These are phyloP conservation scores for Atta colombica DNA, from an alignment of 1,140 invertebrate genomes.

Conservation along the genomic window DNA sequence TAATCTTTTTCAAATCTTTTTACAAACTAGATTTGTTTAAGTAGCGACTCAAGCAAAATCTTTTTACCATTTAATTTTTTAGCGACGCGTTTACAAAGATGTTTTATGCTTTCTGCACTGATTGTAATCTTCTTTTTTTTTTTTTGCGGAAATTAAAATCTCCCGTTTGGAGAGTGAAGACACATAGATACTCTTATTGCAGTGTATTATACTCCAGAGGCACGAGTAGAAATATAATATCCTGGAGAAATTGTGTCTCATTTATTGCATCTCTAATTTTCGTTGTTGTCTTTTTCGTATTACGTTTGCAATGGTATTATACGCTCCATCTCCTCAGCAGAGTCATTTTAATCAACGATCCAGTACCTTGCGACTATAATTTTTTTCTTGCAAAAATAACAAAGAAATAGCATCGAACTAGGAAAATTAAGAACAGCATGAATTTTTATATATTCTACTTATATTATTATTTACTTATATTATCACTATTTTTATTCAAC, in stretches of 20 bases:
- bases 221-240: conserved; percentile 36
- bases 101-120: conserved; percentile 30
- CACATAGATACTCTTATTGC: neutral
- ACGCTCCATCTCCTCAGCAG: conserved; percentile 20
- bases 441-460: conserved; percentile 3
- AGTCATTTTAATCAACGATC: conserved; percentile 51
- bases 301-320: conserved; percentile 50
- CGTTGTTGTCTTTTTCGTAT: conserved; percentile 37
- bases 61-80: conserved; percentile 20
- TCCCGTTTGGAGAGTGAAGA: conserved; percentile 25
- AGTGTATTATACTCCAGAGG: neutral
- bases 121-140: conserved; percentile 25
- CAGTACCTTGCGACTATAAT: neutral
- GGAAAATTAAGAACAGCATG: neutral
- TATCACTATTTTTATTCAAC: neutral
- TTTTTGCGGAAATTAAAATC: conserved; percentile 33
- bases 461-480: too few relatives aligned
- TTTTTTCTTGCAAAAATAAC: conserved; percentile 33
- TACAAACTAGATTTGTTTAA: neutral
- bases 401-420: neutral
- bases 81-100: conserved; percentile 9
- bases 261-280: conserved; percentile 54
- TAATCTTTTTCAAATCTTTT: neutral
- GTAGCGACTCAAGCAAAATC: neutral
- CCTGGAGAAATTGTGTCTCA: conserved; percentile 52